A percentile compares a stretch with the other conserved stretches of the same genome.
Evolutionary conservation across 2,113 vertebrate species (phyloP).

Genomic region (Limanda limanda): DNA sequence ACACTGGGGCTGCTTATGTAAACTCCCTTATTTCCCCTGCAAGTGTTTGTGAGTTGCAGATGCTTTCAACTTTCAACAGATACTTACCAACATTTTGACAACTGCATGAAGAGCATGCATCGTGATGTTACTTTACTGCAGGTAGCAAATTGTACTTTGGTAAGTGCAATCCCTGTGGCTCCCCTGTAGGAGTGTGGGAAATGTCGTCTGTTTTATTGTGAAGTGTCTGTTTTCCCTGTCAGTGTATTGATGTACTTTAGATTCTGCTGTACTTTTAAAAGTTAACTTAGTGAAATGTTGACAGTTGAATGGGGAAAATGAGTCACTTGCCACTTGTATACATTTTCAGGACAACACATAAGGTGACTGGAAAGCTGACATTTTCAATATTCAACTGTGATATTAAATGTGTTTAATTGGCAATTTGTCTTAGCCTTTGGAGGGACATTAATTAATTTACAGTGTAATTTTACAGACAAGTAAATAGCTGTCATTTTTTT

Average conservation of each 20-base stretch:
- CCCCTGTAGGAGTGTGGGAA: slow-evolving; percentile 1
- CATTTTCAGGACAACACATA: not conserved
- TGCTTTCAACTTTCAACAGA: slow-evolving; percentile 15
- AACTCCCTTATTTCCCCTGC: not conserved
- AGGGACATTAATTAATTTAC: slow-evolving; percentile 34
- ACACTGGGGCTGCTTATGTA: slow-evolving; percentile 18
- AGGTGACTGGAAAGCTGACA: not conserved
- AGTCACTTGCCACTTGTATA: not conserved
- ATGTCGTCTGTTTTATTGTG: slow-evolving; percentile 7
- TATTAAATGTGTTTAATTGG: slow-evolving; percentile 50
- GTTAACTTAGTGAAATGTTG: slow-evolving; percentile 38
- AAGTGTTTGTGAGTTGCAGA: not conserved
- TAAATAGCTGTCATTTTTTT: slow-evolving; percentile 24
- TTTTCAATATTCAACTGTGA: slow-evolving; percentile 34
- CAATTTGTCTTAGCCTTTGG: slow-evolving; percentile 21
- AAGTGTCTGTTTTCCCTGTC: not conserved
- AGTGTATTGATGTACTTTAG: not conserved
- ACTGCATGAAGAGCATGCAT: slow-evolving; percentile 23
- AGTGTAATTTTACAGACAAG: slow-evolving; percentile 34
- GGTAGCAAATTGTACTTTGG: slow-evolving; percentile 23
- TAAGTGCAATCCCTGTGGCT: not conserved
- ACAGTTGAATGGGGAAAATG: slow-evolving; percentile 18
- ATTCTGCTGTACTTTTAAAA: not conserved
- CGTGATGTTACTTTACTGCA: slow-evolving; percentile 15
- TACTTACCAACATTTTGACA: slow-evolving; percentile 22